Evolutionary conservation across 2,113 vertebrate genomes (phyloP).

Genomic region (Diphyllodes magnificus): DNA sequence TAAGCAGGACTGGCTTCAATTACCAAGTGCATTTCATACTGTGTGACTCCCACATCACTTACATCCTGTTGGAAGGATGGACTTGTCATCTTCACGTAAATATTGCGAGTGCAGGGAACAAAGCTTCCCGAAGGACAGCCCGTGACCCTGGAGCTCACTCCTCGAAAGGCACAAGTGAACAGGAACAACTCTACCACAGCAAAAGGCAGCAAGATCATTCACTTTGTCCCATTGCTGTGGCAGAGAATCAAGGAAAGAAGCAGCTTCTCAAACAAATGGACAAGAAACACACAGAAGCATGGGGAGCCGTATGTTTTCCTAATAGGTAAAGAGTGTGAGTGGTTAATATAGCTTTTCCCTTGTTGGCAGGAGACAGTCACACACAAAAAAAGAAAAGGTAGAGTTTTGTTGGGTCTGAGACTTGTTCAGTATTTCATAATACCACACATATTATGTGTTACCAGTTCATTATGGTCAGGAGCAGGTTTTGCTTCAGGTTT

Average conservation of each 20-base stretch:
- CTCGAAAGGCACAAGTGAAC: background rate
- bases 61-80: background rate
- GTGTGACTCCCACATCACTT: background rate
- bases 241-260: background rate
- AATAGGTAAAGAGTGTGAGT: background rate
- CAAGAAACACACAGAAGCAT: background rate
- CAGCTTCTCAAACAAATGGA: background rate
- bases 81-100: background rate
- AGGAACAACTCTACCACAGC: background rate
- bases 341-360: background rate
- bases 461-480: background rate
- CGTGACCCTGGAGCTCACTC: background rate
- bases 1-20: background rate
- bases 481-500: background rate
- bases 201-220: background rate
- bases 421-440: background rate
- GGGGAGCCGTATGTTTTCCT: accelerated
- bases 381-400: background rate
- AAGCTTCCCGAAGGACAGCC: background rate
- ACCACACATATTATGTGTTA: accelerated
- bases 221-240: background rate
- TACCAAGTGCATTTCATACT: background rate
- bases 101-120: background rate
- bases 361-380: background rate
- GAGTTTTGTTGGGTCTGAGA: background rate